A percentile compares a stretch with the other conserved stretches of the same genome.
Conservation (phyloP, 2,113 vertebrate species). For the Oncorhynchus masou region DNA sequence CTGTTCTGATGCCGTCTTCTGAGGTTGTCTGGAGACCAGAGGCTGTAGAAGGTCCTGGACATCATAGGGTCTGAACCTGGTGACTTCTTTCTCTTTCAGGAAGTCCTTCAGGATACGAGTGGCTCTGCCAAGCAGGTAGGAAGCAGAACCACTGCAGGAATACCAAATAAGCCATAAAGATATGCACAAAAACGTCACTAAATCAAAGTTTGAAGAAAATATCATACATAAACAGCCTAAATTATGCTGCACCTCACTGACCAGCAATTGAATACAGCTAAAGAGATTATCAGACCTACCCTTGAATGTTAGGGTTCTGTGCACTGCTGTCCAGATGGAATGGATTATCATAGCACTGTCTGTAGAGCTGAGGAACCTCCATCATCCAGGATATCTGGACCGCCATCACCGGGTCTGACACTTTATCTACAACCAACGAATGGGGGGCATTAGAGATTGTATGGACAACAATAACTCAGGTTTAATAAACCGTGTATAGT, state of each 20-base stretch:
- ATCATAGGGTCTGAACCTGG: slow-evolving; percentile 86
- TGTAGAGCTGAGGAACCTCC: slow-evolving; percentile 83
- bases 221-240: not conserved
- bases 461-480: too few relatives aligned
- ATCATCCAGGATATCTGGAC: slow-evolving; percentile 88
- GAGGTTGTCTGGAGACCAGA: slow-evolving; percentile 53
- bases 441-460: slow-evolving; percentile 5
- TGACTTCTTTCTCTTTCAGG: slow-evolving; percentile 77
- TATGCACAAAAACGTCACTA: not conserved
- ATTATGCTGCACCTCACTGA: too few relatives aligned
- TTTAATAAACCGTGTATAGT: not conserved
- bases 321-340: slow-evolving; percentile 45
- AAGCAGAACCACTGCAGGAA: slow-evolving; percentile 58
- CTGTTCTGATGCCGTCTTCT: slow-evolving; percentile 53
- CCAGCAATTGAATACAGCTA: not conserved
- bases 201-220: not conserved
- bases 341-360: slow-evolving; percentile 85
- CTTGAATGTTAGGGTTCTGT: not conserved
- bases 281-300: slow-evolving; percentile 31
- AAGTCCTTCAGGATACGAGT: slow-evolving; percentile 79
- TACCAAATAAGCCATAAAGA: not conserved
- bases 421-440: slow-evolving; percentile 79
- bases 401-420: slow-evolving; percentile 83
- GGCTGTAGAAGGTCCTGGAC: slow-evolving; percentile 80
- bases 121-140: slow-evolving; percentile 64